phyloP scores from a whole-genome alignment of 2,113 vertebrate genomes.

The Eolophus roseicapilla region DNA sequence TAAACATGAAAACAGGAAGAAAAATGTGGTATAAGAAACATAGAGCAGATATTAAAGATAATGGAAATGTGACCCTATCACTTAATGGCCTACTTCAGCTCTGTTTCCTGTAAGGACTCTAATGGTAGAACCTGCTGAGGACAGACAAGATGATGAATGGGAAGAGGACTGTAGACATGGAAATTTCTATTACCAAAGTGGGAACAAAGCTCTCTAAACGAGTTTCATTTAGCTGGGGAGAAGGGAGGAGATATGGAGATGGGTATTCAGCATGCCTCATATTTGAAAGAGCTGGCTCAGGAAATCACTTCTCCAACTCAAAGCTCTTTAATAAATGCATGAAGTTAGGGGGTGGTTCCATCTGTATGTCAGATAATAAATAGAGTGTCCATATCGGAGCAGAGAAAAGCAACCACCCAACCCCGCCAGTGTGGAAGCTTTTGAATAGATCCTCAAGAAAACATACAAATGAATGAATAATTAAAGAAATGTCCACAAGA shows the following conservation, averaged over 20 bases:
- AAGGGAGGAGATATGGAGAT: conserved; percentile 7
- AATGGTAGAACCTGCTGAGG: neutral
- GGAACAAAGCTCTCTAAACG: conserved; percentile 51
- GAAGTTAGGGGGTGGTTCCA: conserved; percentile 42
- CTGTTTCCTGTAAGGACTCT: neutral
- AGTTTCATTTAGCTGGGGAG: conserved; percentile 37
- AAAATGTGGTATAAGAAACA: neutral
- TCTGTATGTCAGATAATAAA: conserved; percentile 50
- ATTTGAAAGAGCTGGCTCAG: conserved; percentile 49
- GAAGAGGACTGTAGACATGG: neutral
- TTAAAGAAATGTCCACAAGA: conserved; percentile 17
- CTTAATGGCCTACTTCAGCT: conserved; percentile 6
- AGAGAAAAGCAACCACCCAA: conserved; percentile 10
- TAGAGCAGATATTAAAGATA: neutral
- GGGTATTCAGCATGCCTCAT: conserved; percentile 41
- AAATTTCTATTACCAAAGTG: conserved; percentile 57
- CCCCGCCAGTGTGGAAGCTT: neutral
- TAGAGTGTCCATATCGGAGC: neutral
- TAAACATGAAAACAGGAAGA: neutral
- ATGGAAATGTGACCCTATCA: neutral
- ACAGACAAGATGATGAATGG: conserved; percentile 55
- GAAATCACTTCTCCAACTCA: conserved; percentile 34
- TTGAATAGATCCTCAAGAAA: conserved; percentile 21
- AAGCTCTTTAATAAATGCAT: conserved; percentile 56
- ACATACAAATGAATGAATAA: conserved; percentile 42